Evolutionary conservation across 2,113 vertebrate genomes (phyloP).

Genomic region (Alexandromys fortis): DNA sequence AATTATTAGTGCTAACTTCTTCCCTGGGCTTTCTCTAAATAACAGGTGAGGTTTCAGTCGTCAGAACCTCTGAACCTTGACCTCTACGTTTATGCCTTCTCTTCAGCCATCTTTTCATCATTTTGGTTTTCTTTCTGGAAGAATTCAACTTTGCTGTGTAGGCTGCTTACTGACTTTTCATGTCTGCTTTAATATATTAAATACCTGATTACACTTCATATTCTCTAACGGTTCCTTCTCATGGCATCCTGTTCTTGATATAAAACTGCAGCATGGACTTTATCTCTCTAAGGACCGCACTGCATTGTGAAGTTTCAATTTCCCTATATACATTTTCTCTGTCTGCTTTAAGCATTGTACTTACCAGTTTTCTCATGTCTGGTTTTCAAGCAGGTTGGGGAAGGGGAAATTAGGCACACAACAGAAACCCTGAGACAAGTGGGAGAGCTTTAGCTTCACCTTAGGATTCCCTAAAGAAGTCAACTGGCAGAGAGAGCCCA

Average conservation of each 20-base stretch:
- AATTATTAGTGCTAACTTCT: slow-evolving; percentile 3
- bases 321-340: background rate
- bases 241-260: background rate
- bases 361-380: slow-evolving; percentile 3
- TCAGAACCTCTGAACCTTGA: background rate
- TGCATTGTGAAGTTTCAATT: slow-evolving; percentile 19
- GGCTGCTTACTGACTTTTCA: background rate
- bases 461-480: background rate
- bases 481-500: background rate
- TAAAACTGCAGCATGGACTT: background rate
- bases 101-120: background rate
- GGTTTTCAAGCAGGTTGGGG: background rate
- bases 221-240: background rate
- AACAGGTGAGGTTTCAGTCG: background rate
- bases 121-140: background rate
- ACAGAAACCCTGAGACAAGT: background rate
- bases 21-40: background rate
- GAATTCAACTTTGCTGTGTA: slow-evolving; percentile 14
- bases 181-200: slow-evolving; percentile 46
- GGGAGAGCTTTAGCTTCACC: background rate
- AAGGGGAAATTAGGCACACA: background rate
- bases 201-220: slow-evolving; percentile 15
- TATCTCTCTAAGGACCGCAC: slow-evolving; percentile 33
- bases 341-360: background rate
- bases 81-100: background rate